phyloP scores from a whole-genome alignment of 2,888 invertebrate genomes.

The Punctoribates punctum region DNA sequence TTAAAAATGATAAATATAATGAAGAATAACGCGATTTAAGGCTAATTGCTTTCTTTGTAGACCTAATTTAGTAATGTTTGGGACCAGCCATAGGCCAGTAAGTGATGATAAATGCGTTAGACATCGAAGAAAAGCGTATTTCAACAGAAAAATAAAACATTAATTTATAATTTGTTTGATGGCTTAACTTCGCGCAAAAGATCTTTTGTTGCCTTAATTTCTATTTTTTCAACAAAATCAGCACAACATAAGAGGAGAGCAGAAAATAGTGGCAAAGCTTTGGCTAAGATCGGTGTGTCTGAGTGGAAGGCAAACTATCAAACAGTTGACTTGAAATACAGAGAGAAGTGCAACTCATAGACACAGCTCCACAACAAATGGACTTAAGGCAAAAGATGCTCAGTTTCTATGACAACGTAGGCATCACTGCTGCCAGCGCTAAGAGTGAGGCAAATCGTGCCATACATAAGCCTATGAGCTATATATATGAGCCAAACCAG shows the following conservation, averaged over 20 bases:
- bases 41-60: slow-evolving; percentile 34
- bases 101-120: slow-evolving; percentile 33
- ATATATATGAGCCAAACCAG: slow-evolving; percentile 15
- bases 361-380: slow-evolving; percentile 4
- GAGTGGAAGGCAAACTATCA: slow-evolving; percentile 13
- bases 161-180: slow-evolving; percentile 28
- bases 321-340: slow-evolving; percentile 16
- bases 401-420: slow-evolving; percentile 5
- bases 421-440: not conserved
- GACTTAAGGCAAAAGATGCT: slow-evolving; percentile 19
- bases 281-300: not conserved
- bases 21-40: slow-evolving; percentile 32
- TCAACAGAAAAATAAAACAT: not conserved
- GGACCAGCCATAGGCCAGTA: not conserved
- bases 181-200: slow-evolving; percentile 9
- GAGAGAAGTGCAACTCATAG: not conserved
- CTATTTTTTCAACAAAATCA: slow-evolving; percentile 25
- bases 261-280: not conserved
- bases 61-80: not conserved
- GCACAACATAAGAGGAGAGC: not conserved
- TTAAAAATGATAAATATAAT: slow-evolving; percentile 22
- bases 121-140: slow-evolving; percentile 23
- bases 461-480: slow-evolving; percentile 19
- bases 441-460: slow-evolving; percentile 19
- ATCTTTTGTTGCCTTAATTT: slow-evolving; percentile 24